These are phyloP conservation scores for Nebria salina DNA, from an alignment of 2,888 invertebrate genomes.

Conservation along the genomic window DNA sequence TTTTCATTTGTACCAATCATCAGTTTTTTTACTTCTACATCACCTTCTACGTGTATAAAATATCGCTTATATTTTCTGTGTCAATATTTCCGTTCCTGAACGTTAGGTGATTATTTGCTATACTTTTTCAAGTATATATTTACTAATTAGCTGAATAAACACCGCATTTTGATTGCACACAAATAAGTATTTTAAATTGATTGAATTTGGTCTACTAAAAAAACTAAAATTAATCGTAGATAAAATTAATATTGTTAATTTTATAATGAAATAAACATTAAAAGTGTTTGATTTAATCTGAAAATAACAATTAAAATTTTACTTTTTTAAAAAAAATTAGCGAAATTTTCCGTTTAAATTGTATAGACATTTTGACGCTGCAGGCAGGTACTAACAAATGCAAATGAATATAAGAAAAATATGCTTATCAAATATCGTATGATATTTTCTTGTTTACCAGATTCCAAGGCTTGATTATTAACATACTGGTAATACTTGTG, in stretches of 20 bases:
- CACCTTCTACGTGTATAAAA: not conserved
- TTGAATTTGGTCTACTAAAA: not conserved
- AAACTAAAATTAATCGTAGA: not conserved
- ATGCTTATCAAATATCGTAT: conserved; percentile 36
- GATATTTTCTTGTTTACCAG: conserved; percentile 38
- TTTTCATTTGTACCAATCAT: conserved; percentile 45
- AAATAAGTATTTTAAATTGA: not conserved
- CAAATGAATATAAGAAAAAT: conserved; percentile 18
- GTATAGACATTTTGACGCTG: not conserved
- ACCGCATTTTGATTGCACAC: too few species aligned
- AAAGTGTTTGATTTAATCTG: too few species aligned
- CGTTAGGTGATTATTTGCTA: too few species aligned
- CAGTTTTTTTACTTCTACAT: conserved; percentile 12
- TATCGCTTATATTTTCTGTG: not conserved
- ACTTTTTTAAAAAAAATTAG: too few species aligned
- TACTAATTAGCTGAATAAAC: too few species aligned
- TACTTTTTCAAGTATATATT: too few species aligned
- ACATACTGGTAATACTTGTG: conserved; percentile 29
- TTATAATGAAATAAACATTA: too few species aligned
- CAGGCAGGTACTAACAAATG: conserved; percentile 16
- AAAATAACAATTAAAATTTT: too few species aligned
- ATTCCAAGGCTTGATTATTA: conserved; percentile 30
- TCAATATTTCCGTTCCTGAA: not conserved
- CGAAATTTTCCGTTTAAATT: not conserved
- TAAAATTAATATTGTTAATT: too few species aligned